These are phyloP conservation scores for Oscheius sp. DNA, from an alignment of 2,888 invertebrate genomes.

Conservation along the genomic window DNA sequence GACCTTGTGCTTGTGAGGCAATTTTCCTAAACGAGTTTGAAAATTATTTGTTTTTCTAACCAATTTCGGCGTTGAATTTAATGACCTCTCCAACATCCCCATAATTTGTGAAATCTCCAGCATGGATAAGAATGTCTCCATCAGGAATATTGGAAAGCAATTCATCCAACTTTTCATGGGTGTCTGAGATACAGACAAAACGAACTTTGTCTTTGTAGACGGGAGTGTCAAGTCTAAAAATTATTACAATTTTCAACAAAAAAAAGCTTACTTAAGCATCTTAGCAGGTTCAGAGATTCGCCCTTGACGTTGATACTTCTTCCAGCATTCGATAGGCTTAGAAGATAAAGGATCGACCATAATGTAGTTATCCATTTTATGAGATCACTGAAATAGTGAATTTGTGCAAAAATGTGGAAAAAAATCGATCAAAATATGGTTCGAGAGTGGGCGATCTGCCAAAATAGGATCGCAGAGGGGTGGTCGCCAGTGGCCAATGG, in stretches of 20 bases:
- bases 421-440: neutral
- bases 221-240: constrained; percentile 62
- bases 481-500: neutral
- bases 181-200: constrained; percentile 67
- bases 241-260: neutral
- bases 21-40: constrained; percentile 35
- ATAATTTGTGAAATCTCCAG: constrained; percentile 69
- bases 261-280: constrained; percentile 53
- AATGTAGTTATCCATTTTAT: constrained; percentile 52
- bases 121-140: constrained; percentile 68
- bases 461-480: constrained; percentile 2
- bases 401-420: neutral
- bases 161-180: constrained; percentile 66
- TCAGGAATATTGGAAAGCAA: constrained; percentile 47
- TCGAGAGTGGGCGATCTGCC: neutral
- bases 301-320: constrained; percentile 66
- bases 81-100: constrained; percentile 68
- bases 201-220: constrained; percentile 59
- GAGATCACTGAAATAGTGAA: neutral
- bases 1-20: constrained; percentile 62
- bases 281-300: constrained; percentile 65
- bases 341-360: constrained; percentile 65
- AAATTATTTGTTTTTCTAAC: too few relatives aligned
- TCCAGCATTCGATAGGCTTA: constrained; percentile 68
- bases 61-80: constrained; percentile 69